phyloP scores from a whole-genome alignment of 2,797 vertebrate genomes.

The Australoheros facetus region DNA sequence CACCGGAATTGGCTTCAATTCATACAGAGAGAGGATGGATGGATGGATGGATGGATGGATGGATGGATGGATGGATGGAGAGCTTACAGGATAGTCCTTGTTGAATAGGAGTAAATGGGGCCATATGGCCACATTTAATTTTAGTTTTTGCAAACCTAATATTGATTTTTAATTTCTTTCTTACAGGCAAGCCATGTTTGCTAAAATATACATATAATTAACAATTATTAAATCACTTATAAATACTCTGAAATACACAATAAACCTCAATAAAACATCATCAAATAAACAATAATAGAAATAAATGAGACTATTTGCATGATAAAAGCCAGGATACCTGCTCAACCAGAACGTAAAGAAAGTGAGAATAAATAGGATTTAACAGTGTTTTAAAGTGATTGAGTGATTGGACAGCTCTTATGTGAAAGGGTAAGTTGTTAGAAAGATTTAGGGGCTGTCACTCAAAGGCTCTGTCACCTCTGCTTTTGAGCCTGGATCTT shows the following conservation, averaged over 20 bases:
- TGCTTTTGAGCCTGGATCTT: background rate
- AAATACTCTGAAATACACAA: background rate
- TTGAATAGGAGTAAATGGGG: background rate
- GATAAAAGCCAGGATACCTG: background rate
- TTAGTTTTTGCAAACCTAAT: background rate
- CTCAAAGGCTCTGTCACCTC: too few species aligned
- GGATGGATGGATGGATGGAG: too few species aligned
- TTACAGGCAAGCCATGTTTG: background rate
- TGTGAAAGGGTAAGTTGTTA: background rate
- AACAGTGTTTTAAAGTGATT: background rate
- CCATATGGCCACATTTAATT: background rate
- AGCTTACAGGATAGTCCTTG: background rate
- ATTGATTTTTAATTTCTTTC: background rate
- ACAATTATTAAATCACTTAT: background rate
- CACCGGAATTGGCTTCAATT: background rate
- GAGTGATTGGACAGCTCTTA: background rate
- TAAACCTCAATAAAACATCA: background rate
- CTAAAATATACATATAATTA: background rate
- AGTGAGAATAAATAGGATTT: background rate
- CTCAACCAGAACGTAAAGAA: background rate
- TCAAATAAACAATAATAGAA: background rate
- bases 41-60: too few species aligned
- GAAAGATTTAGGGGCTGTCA: background rate
- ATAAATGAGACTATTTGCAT: background rate
- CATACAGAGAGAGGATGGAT: too few species aligned